Percentiles rank a stretch among this genome's conserved stretches.
phyloP scores from a whole-genome alignment of 2,797 vertebrate species.

The Onychomys torridus region DNA sequence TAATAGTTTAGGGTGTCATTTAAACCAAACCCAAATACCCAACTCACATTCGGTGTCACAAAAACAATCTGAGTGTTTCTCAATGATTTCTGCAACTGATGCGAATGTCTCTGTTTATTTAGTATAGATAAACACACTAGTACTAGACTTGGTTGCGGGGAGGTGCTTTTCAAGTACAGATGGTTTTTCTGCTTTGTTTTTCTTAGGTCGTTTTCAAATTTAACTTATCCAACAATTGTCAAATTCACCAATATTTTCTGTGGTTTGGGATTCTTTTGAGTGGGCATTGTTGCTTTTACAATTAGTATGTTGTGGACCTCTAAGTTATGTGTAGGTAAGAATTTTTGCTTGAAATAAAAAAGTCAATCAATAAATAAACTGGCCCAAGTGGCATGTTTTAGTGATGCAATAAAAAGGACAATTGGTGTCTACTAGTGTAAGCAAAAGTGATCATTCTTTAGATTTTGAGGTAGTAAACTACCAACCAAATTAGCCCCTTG shows the following conservation, averaged over 20 bases:
- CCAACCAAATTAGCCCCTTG: slow-evolving; percentile 30
- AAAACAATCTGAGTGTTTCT: slow-evolving; percentile 73
- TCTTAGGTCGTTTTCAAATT: slow-evolving; percentile 81
- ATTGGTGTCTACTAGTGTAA: slow-evolving; percentile 68
- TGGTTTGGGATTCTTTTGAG: slow-evolving; percentile 61
- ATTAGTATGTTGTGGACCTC: slow-evolving; percentile 57
- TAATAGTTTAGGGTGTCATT: slow-evolving; percentile 79
- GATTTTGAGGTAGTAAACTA: slow-evolving; percentile 55
- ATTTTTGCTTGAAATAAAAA: slow-evolving; percentile 72
- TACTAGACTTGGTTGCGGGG: slow-evolving; percentile 57
- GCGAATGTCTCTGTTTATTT: slow-evolving; percentile 78
- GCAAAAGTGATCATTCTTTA: slow-evolving; percentile 52
- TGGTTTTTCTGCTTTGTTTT: neutral
- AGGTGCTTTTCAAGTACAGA: slow-evolving; percentile 79
- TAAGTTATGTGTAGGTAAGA: slow-evolving; percentile 58
- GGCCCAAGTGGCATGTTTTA: slow-evolving; percentile 69
- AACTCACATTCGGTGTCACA: slow-evolving; percentile 74
- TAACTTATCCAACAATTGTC: slow-evolving; percentile 54
- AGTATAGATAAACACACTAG: slow-evolving; percentile 80
- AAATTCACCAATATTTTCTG: slow-evolving; percentile 30
- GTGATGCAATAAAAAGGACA: slow-evolving; percentile 75
- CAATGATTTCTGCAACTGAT: slow-evolving; percentile 80
- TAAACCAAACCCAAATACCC: slow-evolving; percentile 78
- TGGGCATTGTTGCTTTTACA: slow-evolving; percentile 52
- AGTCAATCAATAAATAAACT: slow-evolving; percentile 78